Base-by-base conservation (phyloP, 2,888 invertebrate genomes). In the Mechanitis mazaeus region DNA sequence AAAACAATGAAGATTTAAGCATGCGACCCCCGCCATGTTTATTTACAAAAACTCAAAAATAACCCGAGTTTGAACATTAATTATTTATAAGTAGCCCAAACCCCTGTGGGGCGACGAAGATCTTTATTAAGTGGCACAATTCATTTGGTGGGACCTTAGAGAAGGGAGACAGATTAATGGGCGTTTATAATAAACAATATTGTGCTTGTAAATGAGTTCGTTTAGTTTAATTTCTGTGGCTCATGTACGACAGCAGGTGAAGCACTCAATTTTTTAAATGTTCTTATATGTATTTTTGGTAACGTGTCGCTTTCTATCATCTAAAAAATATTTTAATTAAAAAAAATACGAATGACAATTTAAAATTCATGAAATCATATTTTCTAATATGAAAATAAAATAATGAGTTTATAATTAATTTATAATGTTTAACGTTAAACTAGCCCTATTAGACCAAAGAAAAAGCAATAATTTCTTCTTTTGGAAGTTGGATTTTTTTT, bases 71-170 rank as follows among this genome's bases (percentile, higher is more conserved):
- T 64, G 62, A 63, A 63, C 65, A 71, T 75, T 71, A 71, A 75
- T 77, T 71, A 77, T 73, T 71, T 69, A 71, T 72, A 69, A 74
- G 68, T 69, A 59, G 69, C 68, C 72, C 69, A 55, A 58, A 67
- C 69, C 71, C 69, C 69, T 63, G 64, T 60, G 66, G 71, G 71
- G 68, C 66, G 70, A 69, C 68, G 69, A 68, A 69, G 76, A 78
- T 80, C 77, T 75, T 79, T 79, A 83, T 81, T 78, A 81, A 83
- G 76, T 75, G 78, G 69, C 72, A 74, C 76, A 75, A 78, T 80
- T 79, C 74, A 76, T 80, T 76, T 69, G 67, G 68, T 64, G 65
- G 70, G 47, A 47, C 31, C 50, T 7, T 50, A 11, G 50, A 50
- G 50, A 73, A 74, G 70, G 71, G 73, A 75, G 74, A 73, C 71